Evolutionary conservation across 2,113 vertebrate genomes (phyloP).

Genomic region (Propithecus coquereli): DNA sequence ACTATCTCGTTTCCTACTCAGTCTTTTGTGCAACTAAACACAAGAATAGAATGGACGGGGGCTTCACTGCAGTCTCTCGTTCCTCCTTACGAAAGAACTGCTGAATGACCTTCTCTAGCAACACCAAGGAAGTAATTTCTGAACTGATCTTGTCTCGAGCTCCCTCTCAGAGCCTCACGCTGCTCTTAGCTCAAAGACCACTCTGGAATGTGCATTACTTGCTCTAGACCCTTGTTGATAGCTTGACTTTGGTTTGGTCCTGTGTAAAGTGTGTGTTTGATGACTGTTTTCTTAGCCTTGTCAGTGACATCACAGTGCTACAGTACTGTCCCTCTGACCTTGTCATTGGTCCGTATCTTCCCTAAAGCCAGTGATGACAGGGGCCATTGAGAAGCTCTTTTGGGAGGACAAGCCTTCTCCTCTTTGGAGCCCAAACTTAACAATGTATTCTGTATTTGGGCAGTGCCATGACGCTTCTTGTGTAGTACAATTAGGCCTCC

Average conservation of each 20-base stretch:
- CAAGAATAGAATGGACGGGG: background rate
- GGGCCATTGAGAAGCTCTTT: background rate
- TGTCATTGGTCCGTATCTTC: background rate
- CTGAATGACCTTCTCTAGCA: background rate
- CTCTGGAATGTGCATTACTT: background rate
- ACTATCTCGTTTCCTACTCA: background rate
- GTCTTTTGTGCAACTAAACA: background rate
- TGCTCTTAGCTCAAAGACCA: background rate
- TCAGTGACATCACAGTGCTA: too few species aligned
- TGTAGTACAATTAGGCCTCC: background rate
- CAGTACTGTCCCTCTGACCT: too few species aligned
- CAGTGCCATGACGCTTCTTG: too few species aligned
- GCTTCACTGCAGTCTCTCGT: background rate
- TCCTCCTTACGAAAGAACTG: background rate
- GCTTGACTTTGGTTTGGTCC: background rate
- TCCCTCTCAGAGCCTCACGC: background rate
- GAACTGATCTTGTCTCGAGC: background rate
- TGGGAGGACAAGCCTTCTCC: background rate
- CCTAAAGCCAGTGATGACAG: background rate
- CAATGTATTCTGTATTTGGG: rapidly evolving
- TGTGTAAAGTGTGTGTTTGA: background rate
- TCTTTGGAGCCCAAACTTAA: background rate
- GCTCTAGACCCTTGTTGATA: background rate
- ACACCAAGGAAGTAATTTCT: background rate
- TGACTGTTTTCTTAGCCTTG: background rate